A percentile compares a stretch with the other conserved stretches of the same genome.
Evolutionary conservation across 1,140 invertebrate species (phyloP).

Genomic region (Probaryconus sp.): DNA sequence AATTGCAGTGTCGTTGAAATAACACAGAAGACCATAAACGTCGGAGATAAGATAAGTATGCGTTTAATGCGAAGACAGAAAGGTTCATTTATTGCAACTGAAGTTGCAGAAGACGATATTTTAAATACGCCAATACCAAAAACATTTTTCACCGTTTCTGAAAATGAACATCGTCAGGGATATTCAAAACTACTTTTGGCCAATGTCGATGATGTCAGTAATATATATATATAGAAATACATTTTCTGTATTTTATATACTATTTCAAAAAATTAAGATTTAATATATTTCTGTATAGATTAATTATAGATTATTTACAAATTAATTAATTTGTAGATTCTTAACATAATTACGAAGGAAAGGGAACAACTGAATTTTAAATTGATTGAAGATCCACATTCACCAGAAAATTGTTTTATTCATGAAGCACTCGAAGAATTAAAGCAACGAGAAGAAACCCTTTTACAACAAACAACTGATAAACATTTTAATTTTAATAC

Average conservation of each 20-base stretch:
- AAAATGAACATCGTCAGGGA: slow-evolving; percentile 75
- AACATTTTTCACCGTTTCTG: slow-evolving; percentile 76
- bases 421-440: slow-evolving; percentile 87
- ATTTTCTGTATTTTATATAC: too few species aligned
- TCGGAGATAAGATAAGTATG: slow-evolving; percentile 87
- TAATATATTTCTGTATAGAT: slow-evolving; percentile 19
- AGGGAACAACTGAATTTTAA: slow-evolving; percentile 82
- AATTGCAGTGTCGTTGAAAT: slow-evolving; percentile 82
- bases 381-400: slow-evolving; percentile 83
- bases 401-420: slow-evolving; percentile 90
- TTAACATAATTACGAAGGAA: slow-evolving; percentile 86
- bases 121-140: slow-evolving; percentile 62
- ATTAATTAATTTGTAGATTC: slow-evolving; percentile 71
- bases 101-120: slow-evolving; percentile 74
- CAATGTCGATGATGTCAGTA: slow-evolving; percentile 80
- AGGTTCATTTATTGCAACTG: slow-evolving; percentile 86
- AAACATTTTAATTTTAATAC: slow-evolving; percentile 4
- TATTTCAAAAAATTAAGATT: too few species aligned
- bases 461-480: too few species aligned
- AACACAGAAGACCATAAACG: slow-evolving; percentile 80
- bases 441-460: slow-evolving; percentile 71
- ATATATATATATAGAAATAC: too few species aligned
- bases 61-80: slow-evolving; percentile 91
- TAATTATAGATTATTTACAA: slow-evolving; percentile 8
- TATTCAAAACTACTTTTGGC: slow-evolving; percentile 91